phyloP scores from a whole-genome alignment of 1,140 invertebrate species.

The Aphelinus certus region DNA sequence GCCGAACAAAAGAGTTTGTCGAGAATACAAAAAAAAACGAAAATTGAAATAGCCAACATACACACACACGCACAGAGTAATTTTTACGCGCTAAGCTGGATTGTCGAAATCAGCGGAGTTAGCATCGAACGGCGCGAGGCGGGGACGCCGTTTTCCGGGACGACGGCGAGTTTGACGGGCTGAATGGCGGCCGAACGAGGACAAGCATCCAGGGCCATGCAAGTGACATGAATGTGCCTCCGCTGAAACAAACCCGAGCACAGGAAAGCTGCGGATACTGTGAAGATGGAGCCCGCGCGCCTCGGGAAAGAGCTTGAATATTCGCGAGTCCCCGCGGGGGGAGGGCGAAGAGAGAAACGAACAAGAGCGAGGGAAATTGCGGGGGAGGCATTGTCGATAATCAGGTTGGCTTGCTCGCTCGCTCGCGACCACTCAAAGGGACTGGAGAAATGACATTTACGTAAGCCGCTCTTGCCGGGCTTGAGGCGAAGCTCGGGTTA shows the following conservation, averaged over 20 bases:
- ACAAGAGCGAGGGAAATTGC: not conserved
- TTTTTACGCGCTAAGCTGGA: no score
- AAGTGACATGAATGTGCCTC: not conserved
- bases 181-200: no score
- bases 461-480: not conserved
- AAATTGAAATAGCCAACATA: no score
- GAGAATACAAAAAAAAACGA: no score
- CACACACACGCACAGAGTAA: no score
- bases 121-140: no score
- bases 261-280: not conserved
- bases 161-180: no score
- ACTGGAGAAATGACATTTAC: constrained; percentile 22
- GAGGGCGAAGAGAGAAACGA: not conserved
- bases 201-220: not conserved
- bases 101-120: no score
- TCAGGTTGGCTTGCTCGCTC: not conserved
- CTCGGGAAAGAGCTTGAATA: constrained; percentile 18
- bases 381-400: constrained; percentile 12
- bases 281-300: no score
- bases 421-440: not conserved
- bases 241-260: not conserved
- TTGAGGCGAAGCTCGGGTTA: not conserved
- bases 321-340: not conserved
- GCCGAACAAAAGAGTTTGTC: no score
- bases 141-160: no score